Base-by-base conservation (phyloP, 2,113 vertebrate genomes). In the Vireo altiloquus region DNA sequence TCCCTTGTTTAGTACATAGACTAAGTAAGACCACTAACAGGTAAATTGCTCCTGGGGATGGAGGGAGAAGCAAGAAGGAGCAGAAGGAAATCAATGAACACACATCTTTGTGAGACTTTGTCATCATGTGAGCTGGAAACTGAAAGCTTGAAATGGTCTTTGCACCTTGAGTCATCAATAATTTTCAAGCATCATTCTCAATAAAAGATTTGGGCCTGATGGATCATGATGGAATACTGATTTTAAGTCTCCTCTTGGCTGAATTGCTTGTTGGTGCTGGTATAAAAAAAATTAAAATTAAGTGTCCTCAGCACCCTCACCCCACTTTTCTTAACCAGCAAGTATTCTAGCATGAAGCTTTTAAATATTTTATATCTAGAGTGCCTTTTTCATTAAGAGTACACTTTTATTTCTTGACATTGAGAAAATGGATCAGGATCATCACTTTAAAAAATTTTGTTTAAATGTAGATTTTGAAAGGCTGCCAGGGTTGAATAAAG, bases 391-490 rank as follows among this genome's bases (percentile, higher is more conserved):
- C 79, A 96, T 83, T 94, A 94, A 84, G 69, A 87, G 61, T 42
- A 87, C 20, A 44, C 66, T 94, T 89, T 82, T 90, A 94, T 83
- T 86, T 82, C 53, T 78, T 92, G 85, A 82, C 83, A 89, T 81
- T 91, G 81, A 96, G 78, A 90, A 96, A 94, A 92, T 37, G 65
- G 53, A 96, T 92, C 60, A 76, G 37, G 70, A 82, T 65, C 74
- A 87, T 90, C 88, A 82, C 53, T 94, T 96, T 23, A 65, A 91
- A 92, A 90, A 93, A 75, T 65, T 92, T 44, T 91, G 63, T 81
- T 96, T 95, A 92, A 92, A 94, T 94, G 82, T 52, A 92, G 87
- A 97, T 92, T 95, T 89, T 94, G 83, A 97, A 96, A 63, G 39
- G 5, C 39, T 95, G 80, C 92, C 93, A 85, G 71, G 63, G 33